phyloP scores from a whole-genome alignment of 2,888 invertebrate species.

The Andricus quercusramuli region DNA sequence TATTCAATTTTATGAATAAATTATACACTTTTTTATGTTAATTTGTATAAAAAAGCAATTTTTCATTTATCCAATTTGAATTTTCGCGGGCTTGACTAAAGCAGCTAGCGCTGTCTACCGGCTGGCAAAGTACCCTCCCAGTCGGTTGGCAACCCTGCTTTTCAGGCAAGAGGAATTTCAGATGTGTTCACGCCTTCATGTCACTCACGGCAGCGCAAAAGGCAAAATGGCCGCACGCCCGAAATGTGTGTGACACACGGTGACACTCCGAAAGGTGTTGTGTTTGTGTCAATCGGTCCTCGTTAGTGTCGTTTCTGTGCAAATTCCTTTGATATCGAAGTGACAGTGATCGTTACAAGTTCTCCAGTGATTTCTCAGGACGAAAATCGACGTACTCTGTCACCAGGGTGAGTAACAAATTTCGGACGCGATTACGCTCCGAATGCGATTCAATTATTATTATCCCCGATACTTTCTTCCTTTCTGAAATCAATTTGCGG shows the following conservation, averaged over 20 bases:
- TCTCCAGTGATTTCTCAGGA: neutral
- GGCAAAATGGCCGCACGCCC: slow-evolving; percentile 34
- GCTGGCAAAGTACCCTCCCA: too few species aligned
- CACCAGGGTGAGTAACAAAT: slow-evolving; percentile 29
- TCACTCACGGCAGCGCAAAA: slow-evolving; percentile 26
- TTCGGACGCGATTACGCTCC: slow-evolving; percentile 25
- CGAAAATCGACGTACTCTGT: neutral
- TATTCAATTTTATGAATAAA: too few species aligned
- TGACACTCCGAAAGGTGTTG: slow-evolving; percentile 32
- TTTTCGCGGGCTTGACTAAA: too few species aligned
- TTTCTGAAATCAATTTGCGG: neutral
- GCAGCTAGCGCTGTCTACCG: too few species aligned
- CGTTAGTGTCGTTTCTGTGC: slow-evolving; percentile 12
- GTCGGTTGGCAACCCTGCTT: neutral
- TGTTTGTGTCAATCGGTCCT: slow-evolving; percentile 32
- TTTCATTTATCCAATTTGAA: too few species aligned
- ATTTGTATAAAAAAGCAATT: too few species aligned
- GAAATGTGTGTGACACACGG: slow-evolving; percentile 41
- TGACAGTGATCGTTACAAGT: slow-evolving; percentile 4
- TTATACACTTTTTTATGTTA: too few species aligned
- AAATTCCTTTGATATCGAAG: slow-evolving; percentile 12
- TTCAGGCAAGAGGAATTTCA: neutral
- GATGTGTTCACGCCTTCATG: neutral
- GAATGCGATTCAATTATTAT: slow-evolving; percentile 26
- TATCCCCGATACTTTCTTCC: neutral